Conservation (phyloP, 1,140 invertebrate genomes). For the Colletes gigas region DNA sequence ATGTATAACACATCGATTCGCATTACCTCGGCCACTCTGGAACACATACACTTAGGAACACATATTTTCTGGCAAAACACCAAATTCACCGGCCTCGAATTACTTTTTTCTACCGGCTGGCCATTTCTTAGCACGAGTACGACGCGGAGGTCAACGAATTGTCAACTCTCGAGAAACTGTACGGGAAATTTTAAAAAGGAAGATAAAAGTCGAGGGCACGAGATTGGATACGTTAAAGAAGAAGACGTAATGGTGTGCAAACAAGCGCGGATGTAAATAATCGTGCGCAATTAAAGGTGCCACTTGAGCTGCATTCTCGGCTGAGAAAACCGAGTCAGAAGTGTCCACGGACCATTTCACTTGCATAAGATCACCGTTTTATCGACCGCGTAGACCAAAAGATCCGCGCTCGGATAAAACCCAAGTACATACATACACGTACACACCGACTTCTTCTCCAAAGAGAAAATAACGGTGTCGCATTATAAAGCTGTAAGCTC, state of each 20-base stretch:
- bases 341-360: constrained; percentile 4
- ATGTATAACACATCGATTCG: constrained; percentile 14
- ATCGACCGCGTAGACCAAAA: neutral
- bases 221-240: neutral
- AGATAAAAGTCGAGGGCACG: neutral
- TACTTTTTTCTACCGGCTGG: neutral
- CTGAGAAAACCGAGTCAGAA: neutral
- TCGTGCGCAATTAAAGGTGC: constrained; percentile 33
- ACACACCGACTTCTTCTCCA: neutral
- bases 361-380: neutral
- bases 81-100: neutral
- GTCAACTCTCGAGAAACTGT: no score
- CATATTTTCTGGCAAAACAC: neutral
- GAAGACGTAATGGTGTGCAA: constrained; percentile 25
- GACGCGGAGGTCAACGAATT: neutral
- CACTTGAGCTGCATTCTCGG: neutral
- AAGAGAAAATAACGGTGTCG: neutral
- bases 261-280: constrained; percentile 29
- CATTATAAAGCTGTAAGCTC: neutral
- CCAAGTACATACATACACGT: no score
- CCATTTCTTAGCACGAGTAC: neutral
- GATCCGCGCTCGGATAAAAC: neutral
- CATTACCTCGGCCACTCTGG: neutral
- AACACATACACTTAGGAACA: neutral
- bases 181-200: neutral